phyloP scores from a whole-genome alignment of 2,797 vertebrate species.

The Psittacula echo region DNA sequence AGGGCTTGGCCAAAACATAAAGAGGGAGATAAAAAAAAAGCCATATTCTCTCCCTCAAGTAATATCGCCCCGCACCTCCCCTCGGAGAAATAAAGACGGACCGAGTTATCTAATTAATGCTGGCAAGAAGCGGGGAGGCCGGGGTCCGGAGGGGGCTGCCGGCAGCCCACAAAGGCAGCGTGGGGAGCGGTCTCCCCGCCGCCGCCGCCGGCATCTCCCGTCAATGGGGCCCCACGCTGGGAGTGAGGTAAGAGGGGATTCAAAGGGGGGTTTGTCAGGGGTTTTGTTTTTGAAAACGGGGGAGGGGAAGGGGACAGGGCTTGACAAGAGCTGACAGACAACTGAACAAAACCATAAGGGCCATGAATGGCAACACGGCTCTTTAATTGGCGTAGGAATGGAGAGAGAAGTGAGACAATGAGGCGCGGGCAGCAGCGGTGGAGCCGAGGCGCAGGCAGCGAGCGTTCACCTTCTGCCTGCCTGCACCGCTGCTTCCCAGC shows the following conservation, averaged over 20 bases:
- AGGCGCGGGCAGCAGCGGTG: background rate
- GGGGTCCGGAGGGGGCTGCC: background rate
- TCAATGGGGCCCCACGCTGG: constrained; percentile 68
- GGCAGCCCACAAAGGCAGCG: constrained; percentile 52
- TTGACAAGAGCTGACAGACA: constrained; percentile 72
- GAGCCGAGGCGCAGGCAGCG: background rate
- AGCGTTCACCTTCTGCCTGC: background rate
- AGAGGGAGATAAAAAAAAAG: background rate
- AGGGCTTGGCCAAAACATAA: background rate
- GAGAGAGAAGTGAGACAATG: constrained; percentile 66
- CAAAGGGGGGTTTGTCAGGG: constrained; percentile 69
- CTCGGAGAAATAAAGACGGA: background rate
- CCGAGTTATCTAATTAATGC: constrained; percentile 50
- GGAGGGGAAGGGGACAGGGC: constrained; percentile 61
- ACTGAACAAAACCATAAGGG: constrained; percentile 72
- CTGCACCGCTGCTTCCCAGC: background rate
- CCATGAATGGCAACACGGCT: constrained; percentile 66
- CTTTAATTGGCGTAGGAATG: constrained; percentile 61
- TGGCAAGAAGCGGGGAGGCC: constrained; percentile 32
- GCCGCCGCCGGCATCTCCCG: constrained; percentile 26
- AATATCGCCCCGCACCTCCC: background rate
- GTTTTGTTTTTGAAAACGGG: constrained; percentile 62
- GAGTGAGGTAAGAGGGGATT: constrained; percentile 73
- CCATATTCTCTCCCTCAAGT: background rate
- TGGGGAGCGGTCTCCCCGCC: constrained; percentile 42